Evolutionary conservation across 2,113 vertebrate species (phyloP).

Genomic region (Cynopterus brachyotis): DNA sequence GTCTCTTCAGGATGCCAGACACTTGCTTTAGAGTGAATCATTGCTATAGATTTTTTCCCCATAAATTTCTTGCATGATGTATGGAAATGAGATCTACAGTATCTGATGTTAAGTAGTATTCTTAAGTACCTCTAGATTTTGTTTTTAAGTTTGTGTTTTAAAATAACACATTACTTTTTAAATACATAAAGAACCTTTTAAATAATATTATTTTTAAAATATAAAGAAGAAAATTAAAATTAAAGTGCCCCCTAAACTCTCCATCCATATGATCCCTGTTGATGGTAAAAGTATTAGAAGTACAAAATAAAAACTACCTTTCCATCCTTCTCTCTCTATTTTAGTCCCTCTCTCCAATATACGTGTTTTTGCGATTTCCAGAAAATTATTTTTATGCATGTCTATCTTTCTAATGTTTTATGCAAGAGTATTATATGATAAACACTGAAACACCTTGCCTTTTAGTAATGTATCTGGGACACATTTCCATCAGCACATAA

Average conservation of each 20-base stretch:
- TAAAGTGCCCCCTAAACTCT: background rate
- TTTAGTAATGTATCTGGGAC: background rate
- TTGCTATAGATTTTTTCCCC: constrained; percentile 12
- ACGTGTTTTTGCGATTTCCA: background rate
- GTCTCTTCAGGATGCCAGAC: background rate
- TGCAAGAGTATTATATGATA: background rate
- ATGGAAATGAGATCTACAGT: constrained; percentile 8
- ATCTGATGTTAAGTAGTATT: background rate
- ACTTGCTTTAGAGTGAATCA: constrained; percentile 13
- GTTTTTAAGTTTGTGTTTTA: background rate
- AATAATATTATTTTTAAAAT: constrained; percentile 12
- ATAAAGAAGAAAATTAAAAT: background rate
- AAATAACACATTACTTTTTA: background rate
- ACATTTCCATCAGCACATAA: background rate
- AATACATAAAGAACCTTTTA: background rate
- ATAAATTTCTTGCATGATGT: constrained; percentile 9
- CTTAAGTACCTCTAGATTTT: background rate
- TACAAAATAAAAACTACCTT: background rate
- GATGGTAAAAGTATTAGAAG: background rate
- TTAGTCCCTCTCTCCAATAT: background rate
- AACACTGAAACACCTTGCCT: background rate
- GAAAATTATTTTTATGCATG: background rate
- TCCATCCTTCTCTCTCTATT: background rate
- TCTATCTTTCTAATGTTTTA: background rate
- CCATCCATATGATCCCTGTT: background rate